A percentile compares a stretch with the other conserved stretches of the same genome.
These are phyloP conservation scores for Acleris holmiana DNA, from an alignment of 2,888 invertebrate species.

Conservation along the genomic window DNA sequence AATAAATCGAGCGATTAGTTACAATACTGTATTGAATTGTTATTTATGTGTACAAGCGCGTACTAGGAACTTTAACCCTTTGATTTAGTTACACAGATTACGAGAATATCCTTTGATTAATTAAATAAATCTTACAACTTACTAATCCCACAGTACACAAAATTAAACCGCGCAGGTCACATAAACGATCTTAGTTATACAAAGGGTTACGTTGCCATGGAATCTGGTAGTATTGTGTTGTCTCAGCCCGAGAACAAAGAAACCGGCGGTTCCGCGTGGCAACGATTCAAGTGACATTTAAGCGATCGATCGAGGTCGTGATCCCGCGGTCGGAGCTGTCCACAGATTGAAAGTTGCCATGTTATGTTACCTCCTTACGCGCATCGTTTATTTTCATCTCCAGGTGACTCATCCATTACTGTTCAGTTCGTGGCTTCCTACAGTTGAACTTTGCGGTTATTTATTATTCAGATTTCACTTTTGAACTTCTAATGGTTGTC, in stretches of 20 bases:
- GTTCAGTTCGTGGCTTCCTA: not conserved
- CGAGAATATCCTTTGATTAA: constrained; percentile 1
- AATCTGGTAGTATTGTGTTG: constrained; percentile 63
- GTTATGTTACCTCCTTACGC: constrained; percentile 27
- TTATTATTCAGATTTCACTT: not conserved
- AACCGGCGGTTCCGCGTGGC: constrained; percentile 71
- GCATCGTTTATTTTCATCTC: constrained; percentile 29
- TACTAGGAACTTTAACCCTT: not conserved
- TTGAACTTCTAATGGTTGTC: too few relatives aligned
- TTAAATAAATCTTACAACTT: constrained; percentile 6
- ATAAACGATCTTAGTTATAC: constrained; percentile 57
- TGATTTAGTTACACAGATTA: not conserved
- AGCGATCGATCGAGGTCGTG: constrained; percentile 74
- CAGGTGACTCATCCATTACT: constrained; percentile 8
- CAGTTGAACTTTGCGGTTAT: constrained; percentile 8
- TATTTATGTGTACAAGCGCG: too few relatives aligned
- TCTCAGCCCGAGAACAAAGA: constrained; percentile 69
- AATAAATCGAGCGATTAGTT: too few relatives aligned
- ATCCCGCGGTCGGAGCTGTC: constrained; percentile 58
- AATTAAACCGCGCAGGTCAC: constrained; percentile 47
- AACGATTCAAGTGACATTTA: constrained; percentile 79
- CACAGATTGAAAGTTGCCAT: constrained; percentile 40
- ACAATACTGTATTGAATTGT: too few relatives aligned
- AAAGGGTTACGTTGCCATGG: constrained; percentile 61
- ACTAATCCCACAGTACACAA: constrained; percentile 3